Percentiles rank a stretch among this genome's conserved stretches.
Conservation (phyloP, 2,797 vertebrate species). For the Argentina silus region DNA sequence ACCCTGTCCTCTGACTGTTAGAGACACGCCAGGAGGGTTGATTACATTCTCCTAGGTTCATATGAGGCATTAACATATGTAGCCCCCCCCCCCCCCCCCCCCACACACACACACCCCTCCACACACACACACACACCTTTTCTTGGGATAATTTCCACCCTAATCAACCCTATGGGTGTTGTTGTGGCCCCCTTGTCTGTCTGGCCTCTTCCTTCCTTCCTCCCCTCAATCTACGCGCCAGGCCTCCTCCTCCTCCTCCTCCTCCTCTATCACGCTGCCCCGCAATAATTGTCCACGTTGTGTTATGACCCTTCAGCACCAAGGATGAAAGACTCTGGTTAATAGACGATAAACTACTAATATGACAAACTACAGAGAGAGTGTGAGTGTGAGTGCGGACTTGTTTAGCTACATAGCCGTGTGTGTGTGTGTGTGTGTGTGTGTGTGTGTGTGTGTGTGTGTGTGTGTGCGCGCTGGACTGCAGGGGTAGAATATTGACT, state of each 20-base stretch:
- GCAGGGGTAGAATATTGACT: conserved; percentile 56
- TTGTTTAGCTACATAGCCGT: conserved; percentile 51
- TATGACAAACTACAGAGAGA: neutral
- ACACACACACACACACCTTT: conserved; percentile 23
- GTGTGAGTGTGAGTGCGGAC: conserved; percentile 30
- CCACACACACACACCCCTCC: too few relatives aligned
- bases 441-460: conserved; percentile 10
- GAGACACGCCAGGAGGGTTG: conserved; percentile 16
- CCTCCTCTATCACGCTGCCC: conserved; percentile 25
- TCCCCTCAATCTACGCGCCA: conserved; percentile 66
- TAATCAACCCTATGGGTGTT: conserved; percentile 21
- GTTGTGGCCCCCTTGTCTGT: conserved; percentile 30
- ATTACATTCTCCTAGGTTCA: conserved; percentile 55
- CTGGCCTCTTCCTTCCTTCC: conserved; percentile 60
- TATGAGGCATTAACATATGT: conserved; percentile 13
- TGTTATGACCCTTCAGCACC: conserved; percentile 25
- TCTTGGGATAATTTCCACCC: conserved; percentile 44
- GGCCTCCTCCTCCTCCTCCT: conserved; percentile 56
- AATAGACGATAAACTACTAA: conserved; percentile 36
- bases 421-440: conserved; percentile 31
- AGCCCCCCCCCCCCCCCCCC: conserved; percentile 22
- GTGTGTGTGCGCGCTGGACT: conserved; percentile 33
- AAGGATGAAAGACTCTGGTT: conserved; percentile 35
- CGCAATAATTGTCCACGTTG: neutral
- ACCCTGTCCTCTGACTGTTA: neutral